Evolutionary conservation across 2,113 vertebrate genomes (phyloP).

Genomic region (Cepphus grylle): DNA sequence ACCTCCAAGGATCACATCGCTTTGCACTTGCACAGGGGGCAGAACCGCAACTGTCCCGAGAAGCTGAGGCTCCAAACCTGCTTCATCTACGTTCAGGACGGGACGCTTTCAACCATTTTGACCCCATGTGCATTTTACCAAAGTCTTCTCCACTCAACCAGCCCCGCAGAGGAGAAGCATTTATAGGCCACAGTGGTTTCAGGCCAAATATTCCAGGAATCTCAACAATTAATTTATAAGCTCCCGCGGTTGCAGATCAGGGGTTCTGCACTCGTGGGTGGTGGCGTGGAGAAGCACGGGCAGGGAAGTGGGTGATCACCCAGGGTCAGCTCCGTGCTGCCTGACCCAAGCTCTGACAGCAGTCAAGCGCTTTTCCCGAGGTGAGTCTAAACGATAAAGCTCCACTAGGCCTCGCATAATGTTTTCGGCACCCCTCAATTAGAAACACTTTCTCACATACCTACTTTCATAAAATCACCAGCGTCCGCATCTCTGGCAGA

Average conservation of each 20-base stretch:
- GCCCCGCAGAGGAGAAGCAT: background rate
- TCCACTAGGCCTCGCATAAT: background rate
- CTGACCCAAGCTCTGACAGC: background rate
- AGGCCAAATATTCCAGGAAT: background rate
- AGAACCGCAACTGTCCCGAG: background rate
- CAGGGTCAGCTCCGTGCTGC: background rate
- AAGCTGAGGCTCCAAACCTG: background rate
- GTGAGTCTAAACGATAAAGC: background rate
- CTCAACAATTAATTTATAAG: background rate
- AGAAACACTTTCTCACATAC: background rate
- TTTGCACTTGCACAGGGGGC: background rate
- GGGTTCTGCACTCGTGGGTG: background rate
- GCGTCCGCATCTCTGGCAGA: background rate
- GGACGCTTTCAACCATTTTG: background rate
- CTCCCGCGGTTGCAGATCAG: background rate
- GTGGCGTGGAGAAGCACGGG: background rate
- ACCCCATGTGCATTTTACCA: background rate
- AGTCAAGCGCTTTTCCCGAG: background rate
- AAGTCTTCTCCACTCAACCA: background rate
- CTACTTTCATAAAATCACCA: slow-evolving; percentile 22
- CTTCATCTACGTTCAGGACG: background rate
- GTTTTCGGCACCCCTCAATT: background rate
- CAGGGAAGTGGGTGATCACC: background rate
- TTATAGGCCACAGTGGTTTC: background rate
- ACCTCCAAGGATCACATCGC: background rate